Evolutionary conservation across 2,797 vertebrate species (phyloP), one percentile per base, ranked within the genome.

Genomic region (Lagocephalus sceleratus): DNA sequence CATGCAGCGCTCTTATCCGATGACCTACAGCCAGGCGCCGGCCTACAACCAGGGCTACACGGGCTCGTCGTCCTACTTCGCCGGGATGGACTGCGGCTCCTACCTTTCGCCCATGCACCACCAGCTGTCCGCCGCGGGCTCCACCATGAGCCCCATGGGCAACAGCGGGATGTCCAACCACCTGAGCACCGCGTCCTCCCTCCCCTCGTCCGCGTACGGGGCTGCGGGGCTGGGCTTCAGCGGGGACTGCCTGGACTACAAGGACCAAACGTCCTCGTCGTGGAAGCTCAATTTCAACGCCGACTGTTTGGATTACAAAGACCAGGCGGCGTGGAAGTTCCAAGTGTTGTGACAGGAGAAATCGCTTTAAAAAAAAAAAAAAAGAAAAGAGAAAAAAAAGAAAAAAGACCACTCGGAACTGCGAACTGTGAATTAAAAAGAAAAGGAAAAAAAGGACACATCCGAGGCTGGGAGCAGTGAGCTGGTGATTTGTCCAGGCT

Each of bases 301-400:
- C 81, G 96, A 98, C 89, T 97, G 96, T 92, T 94, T 97, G 95
- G 95, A 98, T 96, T 98, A 98, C 90, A 98, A 96, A 91, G 95
- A 98, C 87, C 95, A 98, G 79, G 91, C 94, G 1, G 94, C 94
- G n/a, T 98, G 96, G 95, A 98, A 97, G 88, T 98, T 97, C 71
- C 95, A 97, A 87, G 95, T 97, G 88, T 94, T 97, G 93, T 97
- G 94, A 96, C 89, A 14, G 74, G 17, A 60, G 3, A 64, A 8
- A 35, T 20, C 23, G 7, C 9, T 7, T 12, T 17, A 38, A 40
- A 12, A 8, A 12, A 12, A 16, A 5, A 16, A 40, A 35, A 35
- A 35, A 35, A 35, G 32, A n/a, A 43, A 35, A 29, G 19, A 3
- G 6, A 5, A 41, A 19, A 17, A 19, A 42, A 16, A 5, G 11